Percentiles rank a stretch among this genome's conserved stretches.
phyloP scores from a whole-genome alignment of 37 sponge, comb jelly and placozoan genomes.

The Beroe forskalii region DNA sequence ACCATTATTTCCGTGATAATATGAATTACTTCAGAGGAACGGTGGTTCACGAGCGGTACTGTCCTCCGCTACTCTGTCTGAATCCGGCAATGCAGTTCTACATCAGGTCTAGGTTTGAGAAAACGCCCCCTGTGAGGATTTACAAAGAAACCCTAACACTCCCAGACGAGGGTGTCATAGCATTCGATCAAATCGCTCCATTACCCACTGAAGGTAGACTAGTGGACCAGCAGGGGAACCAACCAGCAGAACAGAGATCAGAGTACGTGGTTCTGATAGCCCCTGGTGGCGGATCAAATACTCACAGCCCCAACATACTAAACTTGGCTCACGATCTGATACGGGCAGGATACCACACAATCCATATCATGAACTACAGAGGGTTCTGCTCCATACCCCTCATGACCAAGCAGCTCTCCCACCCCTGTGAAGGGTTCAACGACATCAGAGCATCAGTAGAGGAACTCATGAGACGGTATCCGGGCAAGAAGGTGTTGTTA shows the following conservation, averaged over 20 bases:
- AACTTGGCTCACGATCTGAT: neutral
- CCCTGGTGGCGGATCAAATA: neutral
- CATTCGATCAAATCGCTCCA: neutral
- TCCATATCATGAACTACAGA: neutral
- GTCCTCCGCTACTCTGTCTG: neutral
- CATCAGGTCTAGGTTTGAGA: constrained; percentile 1
- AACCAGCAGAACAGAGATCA: no score
- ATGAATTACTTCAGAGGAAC: neutral
- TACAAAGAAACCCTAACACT: neutral
- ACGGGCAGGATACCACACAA: neutral
- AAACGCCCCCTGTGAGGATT: neutral
- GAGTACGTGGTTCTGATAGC: neutral
- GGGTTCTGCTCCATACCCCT: neutral
- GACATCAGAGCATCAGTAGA: neutral
- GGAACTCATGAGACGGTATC: neutral
- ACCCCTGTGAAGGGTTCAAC: neutral
- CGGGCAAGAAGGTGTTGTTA: neutral
- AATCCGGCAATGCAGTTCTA: constrained; percentile 36
- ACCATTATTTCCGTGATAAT: no score
- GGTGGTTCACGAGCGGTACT: neutral
- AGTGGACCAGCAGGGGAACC: no score
- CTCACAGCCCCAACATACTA: neutral
- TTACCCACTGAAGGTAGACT: no score
- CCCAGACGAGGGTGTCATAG: neutral
- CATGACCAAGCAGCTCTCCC: neutral